These are phyloP conservation scores for Lordiphosa fenestrarum DNA, from an alignment of 2,888 invertebrate genomes.

Conservation along the genomic window DNA sequence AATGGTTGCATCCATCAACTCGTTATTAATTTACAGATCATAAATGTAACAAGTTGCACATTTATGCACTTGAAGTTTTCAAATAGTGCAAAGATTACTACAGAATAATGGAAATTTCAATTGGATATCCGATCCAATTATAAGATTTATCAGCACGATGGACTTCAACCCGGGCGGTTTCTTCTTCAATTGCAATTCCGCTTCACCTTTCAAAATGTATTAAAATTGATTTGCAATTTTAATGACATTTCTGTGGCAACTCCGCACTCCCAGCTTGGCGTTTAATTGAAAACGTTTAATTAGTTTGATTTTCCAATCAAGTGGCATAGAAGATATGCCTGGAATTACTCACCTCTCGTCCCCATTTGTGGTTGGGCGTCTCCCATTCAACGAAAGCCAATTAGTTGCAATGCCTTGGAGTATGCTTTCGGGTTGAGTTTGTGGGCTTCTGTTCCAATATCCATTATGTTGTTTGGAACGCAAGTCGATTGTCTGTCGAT, in stretches of 20 bases:
- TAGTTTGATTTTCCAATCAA: constrained; percentile 77
- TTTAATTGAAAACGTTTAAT: constrained; percentile 78
- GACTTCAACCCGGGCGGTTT: constrained; percentile 21
- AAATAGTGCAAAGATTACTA: constrained; percentile 50
- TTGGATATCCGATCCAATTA: constrained; percentile 80
- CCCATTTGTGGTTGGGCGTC: constrained; percentile 24
- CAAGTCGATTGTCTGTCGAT: constrained; percentile 74
- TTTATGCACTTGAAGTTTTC: constrained; percentile 66
- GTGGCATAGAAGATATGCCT: constrained; percentile 28
- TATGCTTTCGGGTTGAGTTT: constrained; percentile 36
- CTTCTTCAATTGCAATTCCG: constrained; percentile 31
- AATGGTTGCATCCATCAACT: constrained; percentile 22
- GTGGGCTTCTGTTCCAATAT: constrained; percentile 38
- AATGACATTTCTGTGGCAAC: constrained; percentile 64
- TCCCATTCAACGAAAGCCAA: constrained; percentile 64
- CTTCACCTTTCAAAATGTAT: constrained; percentile 65
- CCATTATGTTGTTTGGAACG: constrained; percentile 64
- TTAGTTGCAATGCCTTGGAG: constrained; percentile 68
- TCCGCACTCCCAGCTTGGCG: constrained; percentile 49
- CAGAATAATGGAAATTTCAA: constrained; percentile 75
- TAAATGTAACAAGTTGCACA: constrained; percentile 56
- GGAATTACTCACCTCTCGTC: no score
- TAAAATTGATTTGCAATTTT: constrained; percentile 75
- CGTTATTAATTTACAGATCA: constrained; percentile 48
- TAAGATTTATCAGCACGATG: constrained; percentile 73